Conservation (phyloP, 2,797 vertebrate genomes). For the Silurus aristotelis region DNA sequence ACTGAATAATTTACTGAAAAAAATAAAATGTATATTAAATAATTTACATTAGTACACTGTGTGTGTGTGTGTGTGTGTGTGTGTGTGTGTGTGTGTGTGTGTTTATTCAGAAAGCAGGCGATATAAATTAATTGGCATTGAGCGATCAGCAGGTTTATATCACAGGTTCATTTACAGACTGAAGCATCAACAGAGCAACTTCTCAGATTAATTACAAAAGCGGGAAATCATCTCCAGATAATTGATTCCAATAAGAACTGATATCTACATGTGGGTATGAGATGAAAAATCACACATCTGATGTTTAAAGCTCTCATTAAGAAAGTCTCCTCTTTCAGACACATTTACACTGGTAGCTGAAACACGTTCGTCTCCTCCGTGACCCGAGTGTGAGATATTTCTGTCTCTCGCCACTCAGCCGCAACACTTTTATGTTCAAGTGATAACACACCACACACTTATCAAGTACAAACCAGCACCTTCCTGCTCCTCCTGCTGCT, state of each 20-base stretch:
- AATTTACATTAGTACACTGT: too few species aligned
- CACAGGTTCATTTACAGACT: neutral
- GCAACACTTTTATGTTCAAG: too few species aligned
- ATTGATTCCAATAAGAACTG: neutral
- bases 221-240: neutral
- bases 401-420: too few species aligned
- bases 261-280: too few species aligned
- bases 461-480: too few species aligned
- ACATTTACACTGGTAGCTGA: too few species aligned
- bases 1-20: too few species aligned
- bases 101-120: neutral
- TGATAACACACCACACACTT: too few species aligned
- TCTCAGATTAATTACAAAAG: neutral
- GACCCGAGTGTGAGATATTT: constrained; percentile 30
- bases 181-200: neutral
- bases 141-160: neutral
- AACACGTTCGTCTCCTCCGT: neutral
- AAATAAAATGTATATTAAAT: too few species aligned
- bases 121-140: neutral
- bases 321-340: too few species aligned
- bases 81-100: too few species aligned
- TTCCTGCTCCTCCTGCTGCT: constrained; percentile 6
- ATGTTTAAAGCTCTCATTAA: neutral
- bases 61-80: too few species aligned
- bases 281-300: neutral